Evolutionary conservation across 1,140 invertebrate species (phyloP).

Genomic region (Ptiloglossa arizonensis): DNA sequence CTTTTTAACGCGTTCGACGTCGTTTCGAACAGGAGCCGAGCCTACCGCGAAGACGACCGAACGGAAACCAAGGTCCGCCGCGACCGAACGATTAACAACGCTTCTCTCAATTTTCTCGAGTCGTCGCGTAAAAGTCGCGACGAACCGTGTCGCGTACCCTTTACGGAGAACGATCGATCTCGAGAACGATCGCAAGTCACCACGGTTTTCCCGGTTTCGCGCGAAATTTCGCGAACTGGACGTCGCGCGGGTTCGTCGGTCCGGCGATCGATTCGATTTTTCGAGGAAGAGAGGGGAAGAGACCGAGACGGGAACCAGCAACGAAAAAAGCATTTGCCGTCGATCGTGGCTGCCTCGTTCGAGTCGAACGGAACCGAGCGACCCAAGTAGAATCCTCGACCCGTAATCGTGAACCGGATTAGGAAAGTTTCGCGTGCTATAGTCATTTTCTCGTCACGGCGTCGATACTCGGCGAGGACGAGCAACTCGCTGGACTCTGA

Average conservation of each 20-base stretch:
- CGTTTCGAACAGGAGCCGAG: too few species aligned
- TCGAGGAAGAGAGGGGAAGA: neutral
- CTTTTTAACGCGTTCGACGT: too few species aligned
- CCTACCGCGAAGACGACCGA: too few species aligned
- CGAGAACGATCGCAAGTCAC: constrained; percentile 34
- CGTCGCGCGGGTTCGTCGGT: neutral
- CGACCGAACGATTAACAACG: neutral
- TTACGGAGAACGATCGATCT: constrained; percentile 40
- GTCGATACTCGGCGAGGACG: neutral
- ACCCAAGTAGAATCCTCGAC: too few species aligned
- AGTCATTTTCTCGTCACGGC: too few species aligned
- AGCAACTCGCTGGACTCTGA: too few species aligned
- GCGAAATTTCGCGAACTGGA: constrained; percentile 16
- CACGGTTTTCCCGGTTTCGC: neutral
- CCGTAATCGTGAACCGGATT: too few species aligned
- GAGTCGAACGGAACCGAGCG: neutral
- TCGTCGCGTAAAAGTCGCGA: neutral
- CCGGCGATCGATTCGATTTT: constrained; percentile 15
- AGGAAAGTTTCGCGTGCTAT: too few species aligned
- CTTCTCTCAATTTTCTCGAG: neutral
- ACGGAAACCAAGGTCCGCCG: too few species aligned
- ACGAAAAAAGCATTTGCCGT: neutral
- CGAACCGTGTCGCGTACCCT: constrained; percentile 37
- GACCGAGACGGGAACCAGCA: neutral
- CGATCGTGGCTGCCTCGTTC: neutral